Percentiles rank a stretch among this genome's conserved stretches.
phyloP scores from a whole-genome alignment of 2,113 vertebrate species.

The Vulpes vulpes region DNA sequence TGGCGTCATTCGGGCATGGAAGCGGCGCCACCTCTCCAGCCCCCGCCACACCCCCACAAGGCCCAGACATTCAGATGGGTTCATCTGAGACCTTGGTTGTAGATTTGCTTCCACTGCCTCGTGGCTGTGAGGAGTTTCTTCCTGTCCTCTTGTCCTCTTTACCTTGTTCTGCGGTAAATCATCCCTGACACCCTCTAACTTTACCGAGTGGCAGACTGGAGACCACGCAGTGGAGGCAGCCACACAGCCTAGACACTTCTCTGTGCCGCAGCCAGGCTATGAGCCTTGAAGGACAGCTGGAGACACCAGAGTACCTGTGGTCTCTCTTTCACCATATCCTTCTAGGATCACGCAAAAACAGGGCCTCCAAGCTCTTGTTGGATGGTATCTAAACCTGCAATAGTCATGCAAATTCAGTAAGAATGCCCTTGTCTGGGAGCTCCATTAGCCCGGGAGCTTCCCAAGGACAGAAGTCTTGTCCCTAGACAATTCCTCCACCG shows the following conservation, averaged over 20 bases:
- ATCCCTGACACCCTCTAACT: neutral
- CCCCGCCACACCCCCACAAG: neutral
- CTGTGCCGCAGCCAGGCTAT: neutral
- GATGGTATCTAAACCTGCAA: neutral
- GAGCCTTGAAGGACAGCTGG: neutral
- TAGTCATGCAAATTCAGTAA: neutral
- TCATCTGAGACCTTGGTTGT: neutral
- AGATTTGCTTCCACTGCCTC: neutral
- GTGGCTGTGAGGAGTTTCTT: neutral
- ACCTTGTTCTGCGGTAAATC: neutral
- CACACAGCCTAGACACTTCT: neutral
- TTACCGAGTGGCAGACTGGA: conserved; percentile 8
- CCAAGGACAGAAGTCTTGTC: neutral
- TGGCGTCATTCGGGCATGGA: conserved; percentile 32
- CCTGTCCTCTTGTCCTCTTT: neutral
- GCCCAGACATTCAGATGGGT: neutral
- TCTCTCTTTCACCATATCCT: neutral
- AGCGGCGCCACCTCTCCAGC: neutral
- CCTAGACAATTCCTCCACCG: neutral
- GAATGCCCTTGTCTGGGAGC: neutral
- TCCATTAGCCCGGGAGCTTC: neutral
- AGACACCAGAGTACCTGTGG: neutral
- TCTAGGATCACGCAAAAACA: neutral
- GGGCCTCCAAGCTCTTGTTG: neutral
- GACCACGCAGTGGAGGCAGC: neutral